These are phyloP conservation scores for Noctilio leporinus DNA, from an alignment of 2,113 vertebrate species.

Conservation along the genomic window DNA sequence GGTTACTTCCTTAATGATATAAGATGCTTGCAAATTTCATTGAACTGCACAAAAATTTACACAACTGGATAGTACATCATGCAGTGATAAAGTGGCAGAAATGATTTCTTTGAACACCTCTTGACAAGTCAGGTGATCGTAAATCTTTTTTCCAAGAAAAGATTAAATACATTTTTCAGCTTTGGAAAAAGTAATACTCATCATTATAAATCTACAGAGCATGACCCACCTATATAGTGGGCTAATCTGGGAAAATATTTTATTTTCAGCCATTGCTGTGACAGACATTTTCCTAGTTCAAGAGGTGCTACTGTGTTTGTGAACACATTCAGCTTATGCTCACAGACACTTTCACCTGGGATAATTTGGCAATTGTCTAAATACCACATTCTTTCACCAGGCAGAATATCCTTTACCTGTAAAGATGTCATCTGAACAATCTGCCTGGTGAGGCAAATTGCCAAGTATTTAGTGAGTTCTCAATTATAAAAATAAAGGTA, in stretches of 20 bases:
- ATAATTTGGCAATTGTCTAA: neutral
- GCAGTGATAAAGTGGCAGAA: conserved; percentile 19
- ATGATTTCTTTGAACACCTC: conserved; percentile 21
- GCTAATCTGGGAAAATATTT: neutral
- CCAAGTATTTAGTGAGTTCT: neutral
- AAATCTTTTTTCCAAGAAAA: conserved; percentile 33
- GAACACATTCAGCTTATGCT: neutral
- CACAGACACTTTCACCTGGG: neutral
- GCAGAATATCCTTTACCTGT: neutral
- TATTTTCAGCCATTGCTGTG: neutral
- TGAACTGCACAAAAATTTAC: neutral
- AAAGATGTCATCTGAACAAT: neutral
- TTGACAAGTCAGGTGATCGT: conserved; percentile 13
- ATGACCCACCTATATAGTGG: neutral
- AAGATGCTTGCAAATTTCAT: neutral
- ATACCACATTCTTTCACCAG: neutral
- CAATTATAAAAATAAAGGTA: neutral
- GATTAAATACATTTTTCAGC: conserved; percentile 7
- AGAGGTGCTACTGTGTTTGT: neutral
- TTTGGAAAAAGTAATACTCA: conserved; percentile 8
- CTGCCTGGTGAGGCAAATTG: neutral
- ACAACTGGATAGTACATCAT: neutral
- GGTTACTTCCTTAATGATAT: neutral
- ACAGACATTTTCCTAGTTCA: neutral
- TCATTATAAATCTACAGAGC: conserved; percentile 24